These are phyloP conservation scores for Copidosoma floridanum DNA, from an alignment of 1,140 invertebrate genomes.

Conservation along the genomic window DNA sequence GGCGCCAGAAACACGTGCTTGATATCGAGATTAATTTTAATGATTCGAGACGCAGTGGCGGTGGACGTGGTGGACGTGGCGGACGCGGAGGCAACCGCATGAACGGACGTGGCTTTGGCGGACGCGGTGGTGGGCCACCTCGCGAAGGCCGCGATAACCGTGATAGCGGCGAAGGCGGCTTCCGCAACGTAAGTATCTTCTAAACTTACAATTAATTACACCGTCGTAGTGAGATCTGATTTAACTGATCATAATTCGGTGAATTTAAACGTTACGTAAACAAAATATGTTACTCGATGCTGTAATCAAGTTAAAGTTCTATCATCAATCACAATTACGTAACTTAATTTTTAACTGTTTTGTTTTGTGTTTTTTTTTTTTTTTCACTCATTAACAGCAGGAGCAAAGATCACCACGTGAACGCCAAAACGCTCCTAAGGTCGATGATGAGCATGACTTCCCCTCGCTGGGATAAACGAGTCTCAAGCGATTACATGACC, in stretches of 20 bases:
- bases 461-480: conserved; percentile 79
- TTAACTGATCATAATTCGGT: no score
- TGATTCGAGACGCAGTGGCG: conserved; percentile 72
- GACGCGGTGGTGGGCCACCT: conserved; percentile 46
- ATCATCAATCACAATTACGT: no score
- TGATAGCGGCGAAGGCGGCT: conserved; percentile 37
- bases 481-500: conserved; percentile 21
- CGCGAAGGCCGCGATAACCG: conserved; percentile 43
- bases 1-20: conserved; percentile 80
- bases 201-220: conserved; percentile 1
- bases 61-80: conserved; percentile 59
- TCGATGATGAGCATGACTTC: conserved; percentile 93
- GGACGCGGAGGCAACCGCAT: conserved; percentile 58
- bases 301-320: no score
- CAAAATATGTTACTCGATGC: no score
- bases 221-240: no score
- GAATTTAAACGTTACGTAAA: no score
- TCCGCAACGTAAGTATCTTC: conserved; percentile 41
- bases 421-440: conserved; percentile 78
- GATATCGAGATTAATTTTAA: conserved; percentile 89
- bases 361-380: conserved; percentile 9
- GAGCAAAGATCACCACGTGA: conserved; percentile 53
- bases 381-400: conserved; percentile 10
- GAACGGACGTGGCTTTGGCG: conserved; percentile 45
- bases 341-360: no score